Percentiles rank a stretch among this genome's conserved stretches.
phyloP scores from a whole-genome alignment of 2,113 vertebrate genomes.

The Thamnophis sirtalis region DNA sequence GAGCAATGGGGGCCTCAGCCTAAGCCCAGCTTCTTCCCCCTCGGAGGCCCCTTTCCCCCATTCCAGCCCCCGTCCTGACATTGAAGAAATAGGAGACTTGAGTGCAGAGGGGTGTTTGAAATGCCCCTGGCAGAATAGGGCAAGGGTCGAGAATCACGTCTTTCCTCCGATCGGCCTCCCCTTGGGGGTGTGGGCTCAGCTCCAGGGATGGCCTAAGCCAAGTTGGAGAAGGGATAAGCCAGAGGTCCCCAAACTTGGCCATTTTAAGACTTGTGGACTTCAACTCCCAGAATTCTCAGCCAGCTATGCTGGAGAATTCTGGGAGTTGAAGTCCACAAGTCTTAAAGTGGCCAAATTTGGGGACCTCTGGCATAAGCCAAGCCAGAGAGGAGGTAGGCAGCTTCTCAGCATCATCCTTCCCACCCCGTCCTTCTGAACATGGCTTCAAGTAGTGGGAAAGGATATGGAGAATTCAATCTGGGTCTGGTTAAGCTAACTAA shows the following conservation, averaged over 20 bases:
- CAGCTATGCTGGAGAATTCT: no score
- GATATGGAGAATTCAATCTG: neutral
- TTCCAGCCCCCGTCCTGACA: no score
- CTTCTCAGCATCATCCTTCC: neutral
- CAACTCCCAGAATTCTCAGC: no score
- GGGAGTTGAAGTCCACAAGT: no score
- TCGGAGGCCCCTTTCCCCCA: neutral
- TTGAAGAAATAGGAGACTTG: neutral
- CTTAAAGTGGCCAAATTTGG: no score
- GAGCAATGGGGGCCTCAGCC: neutral
- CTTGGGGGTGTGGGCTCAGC: neutral
- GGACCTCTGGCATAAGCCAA: neutral
- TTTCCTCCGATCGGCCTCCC: neutral
- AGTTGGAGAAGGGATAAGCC: neutral
- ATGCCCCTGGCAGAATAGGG: neutral
- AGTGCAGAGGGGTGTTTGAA: neutral
- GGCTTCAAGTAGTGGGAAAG: neutral
- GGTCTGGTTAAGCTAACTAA: neutral
- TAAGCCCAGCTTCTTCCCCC: no score
- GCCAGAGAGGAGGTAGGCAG: neutral
- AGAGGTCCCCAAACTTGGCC: no score
- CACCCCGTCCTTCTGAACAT: neutral
- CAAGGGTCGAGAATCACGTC: neutral
- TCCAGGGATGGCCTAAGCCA: neutral
- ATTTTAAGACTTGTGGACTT: no score